Evolutionary conservation across 2,113 vertebrate genomes (phyloP).

Genomic region (Percina caprodes): DNA sequence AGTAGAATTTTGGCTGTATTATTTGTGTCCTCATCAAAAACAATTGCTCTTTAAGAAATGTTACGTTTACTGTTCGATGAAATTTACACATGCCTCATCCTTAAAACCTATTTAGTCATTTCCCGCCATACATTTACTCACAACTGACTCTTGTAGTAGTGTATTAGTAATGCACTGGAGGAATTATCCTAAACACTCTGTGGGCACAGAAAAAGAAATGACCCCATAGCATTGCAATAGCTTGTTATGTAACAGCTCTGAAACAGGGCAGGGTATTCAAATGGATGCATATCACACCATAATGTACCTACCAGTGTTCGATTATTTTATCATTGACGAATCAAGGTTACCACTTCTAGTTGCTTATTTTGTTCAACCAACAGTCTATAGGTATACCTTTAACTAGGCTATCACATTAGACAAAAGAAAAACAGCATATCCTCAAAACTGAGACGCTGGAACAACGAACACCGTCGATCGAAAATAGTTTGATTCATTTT

Average conservation of each 20-base stretch:
- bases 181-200: not conserved
- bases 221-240: slow-evolving; percentile 3
- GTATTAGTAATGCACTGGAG: slow-evolving; percentile 2
- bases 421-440: not conserved
- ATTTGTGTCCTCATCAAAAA: too few relatives aligned
- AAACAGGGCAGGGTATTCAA: not conserved
- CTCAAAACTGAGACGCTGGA: not conserved
- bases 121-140: not conserved
- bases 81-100: too few relatives aligned
- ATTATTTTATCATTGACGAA: not conserved
- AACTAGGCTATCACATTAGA: not conserved
- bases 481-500: too few relatives aligned
- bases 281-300: not conserved
- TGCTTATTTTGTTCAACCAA: not conserved
- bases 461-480: too few relatives aligned
- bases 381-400: not conserved
- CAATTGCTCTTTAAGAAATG: too few relatives aligned
- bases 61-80: too few relatives aligned
- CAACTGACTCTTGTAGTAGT: not conserved
- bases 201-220: slow-evolving; percentile 12
- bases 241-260: slow-evolving; percentile 26
- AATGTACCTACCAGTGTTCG: too few relatives aligned
- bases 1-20: too few relatives aligned
- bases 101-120: too few relatives aligned
- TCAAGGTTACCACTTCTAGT: not conserved